phyloP scores from a whole-genome alignment of 2,797 vertebrate species.

The Sardinella longiceps region DNA sequence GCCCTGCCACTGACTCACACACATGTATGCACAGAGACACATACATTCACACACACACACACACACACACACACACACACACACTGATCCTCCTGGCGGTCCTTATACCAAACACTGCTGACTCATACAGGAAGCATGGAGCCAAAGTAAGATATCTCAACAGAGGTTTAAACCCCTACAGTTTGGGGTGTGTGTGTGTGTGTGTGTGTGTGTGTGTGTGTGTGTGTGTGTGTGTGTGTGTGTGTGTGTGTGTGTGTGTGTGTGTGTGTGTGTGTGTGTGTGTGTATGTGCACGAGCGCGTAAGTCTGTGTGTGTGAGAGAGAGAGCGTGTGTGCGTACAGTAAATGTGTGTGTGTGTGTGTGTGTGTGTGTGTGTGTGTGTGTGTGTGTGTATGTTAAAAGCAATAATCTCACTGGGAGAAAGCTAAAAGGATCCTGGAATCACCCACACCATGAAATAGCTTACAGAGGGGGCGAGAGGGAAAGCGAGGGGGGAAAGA shows the following conservation, averaged over 20 bases:
- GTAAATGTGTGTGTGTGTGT: background rate
- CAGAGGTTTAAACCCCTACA: slow-evolving; percentile 5
- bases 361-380: background rate
- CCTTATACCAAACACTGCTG: background rate
- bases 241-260: background rate
- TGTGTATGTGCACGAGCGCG: background rate
- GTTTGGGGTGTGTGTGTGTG: background rate
- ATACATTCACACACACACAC: background rate
- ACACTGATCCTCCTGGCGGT: background rate
- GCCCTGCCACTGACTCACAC: background rate
- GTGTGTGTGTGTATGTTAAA: background rate
- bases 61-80: background rate
- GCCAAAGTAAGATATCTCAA: slow-evolving; percentile 4
- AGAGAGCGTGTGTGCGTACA: too few relatives aligned
- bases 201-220: background rate
- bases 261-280: background rate
- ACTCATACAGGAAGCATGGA: background rate
- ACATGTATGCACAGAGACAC: background rate
- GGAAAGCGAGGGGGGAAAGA: background rate
- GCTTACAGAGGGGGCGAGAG: background rate
- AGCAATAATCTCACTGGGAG: background rate
- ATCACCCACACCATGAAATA: background rate
- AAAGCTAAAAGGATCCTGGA: slow-evolving; percentile 2
- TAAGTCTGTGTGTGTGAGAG: background rate
- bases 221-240: background rate